Evolutionary conservation across 2,797 vertebrate genomes (phyloP).

Genomic region (Coregonus sp.): DNA sequence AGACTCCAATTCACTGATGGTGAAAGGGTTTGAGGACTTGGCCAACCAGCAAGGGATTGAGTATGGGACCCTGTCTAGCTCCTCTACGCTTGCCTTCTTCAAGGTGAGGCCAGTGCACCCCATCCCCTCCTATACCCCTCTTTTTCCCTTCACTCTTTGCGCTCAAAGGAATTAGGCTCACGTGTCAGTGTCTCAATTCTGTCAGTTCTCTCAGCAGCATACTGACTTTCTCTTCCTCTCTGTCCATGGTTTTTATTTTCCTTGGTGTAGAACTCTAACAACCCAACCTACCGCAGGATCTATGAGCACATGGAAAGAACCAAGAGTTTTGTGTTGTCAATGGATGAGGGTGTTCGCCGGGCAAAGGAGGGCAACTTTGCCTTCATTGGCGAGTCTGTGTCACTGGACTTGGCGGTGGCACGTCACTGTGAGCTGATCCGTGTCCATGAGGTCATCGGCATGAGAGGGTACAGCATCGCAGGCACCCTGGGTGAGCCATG

Average conservation of each 20-base stretch:
- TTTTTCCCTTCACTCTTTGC: no score
- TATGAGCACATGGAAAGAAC: conserved; percentile 87
- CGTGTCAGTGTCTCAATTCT: no score
- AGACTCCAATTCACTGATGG: conserved; percentile 69
- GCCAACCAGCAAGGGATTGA: conserved; percentile 83
- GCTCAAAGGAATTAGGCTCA: neutral
- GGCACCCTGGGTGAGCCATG: conserved; percentile 74
- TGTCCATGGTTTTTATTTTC: neutral
- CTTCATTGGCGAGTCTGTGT: conserved; percentile 89
- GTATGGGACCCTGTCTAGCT: conserved; percentile 83
- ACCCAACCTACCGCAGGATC: conserved; percentile 82
- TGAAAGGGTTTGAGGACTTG: conserved; percentile 87
- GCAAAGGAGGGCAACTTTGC: conserved; percentile 83
- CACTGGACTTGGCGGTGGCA: conserved; percentile 82
- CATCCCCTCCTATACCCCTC: neutral
- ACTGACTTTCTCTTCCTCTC: neutral
- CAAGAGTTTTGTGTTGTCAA: conserved; percentile 78
- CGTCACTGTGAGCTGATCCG: conserved; percentile 84
- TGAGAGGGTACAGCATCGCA: conserved; percentile 87
- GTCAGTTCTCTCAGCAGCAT: neutral
- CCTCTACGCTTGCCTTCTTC: conserved; percentile 87
- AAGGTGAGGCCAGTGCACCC: conserved; percentile 70
- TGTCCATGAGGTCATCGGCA: conserved; percentile 81
- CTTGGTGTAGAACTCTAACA: conserved; percentile 83
- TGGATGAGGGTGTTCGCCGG: conserved; percentile 82